Evolutionary conservation across 2,113 vertebrate genomes (phyloP), one percentile per base, ranked within the genome.

Genomic region (Empidonax alnorum): DNA sequence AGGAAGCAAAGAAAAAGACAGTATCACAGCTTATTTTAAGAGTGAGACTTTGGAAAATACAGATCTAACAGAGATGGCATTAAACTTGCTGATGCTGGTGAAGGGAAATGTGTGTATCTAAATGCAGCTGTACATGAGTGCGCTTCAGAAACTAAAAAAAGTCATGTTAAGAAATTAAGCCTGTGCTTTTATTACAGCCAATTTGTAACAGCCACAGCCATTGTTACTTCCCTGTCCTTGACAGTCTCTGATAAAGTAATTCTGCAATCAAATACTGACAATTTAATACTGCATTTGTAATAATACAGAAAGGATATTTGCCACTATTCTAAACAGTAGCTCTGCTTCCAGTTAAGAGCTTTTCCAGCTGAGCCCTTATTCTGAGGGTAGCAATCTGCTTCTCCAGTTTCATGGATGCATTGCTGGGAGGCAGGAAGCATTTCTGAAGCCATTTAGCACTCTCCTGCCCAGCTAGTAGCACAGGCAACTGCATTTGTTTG

Each of bases 401-500:
- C 28, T 44, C 44, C 24, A 16, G 25, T 52, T 72, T 49, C 6
- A 14, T 7, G 37, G 37, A 33, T 28, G 47, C 18, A 9, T 8
- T 75, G n/a, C 39, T 56, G 3, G 8, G 39, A 52, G 47, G 31
- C n/a, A 66, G 20, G 15, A 90, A 2, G 41, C 14, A 74, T 63
- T 88, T 91, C 13, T 69, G 66, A 82, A 94, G 78, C 22, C 61
- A 31, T 1, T 27, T 3, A 68, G 59, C 30, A 33, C 39, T 46
- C 53, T 92, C 49, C 65, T 58, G 42, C 42, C 28, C 49, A 47
- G 53, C 62, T 39, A 67, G n/a, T 11, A 87, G 58, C 44, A 78
- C 14, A 84, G 52, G 28, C 79, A 87, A 93, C 41, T 68, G 53
- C 19, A 61, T 65, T 72, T 90, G 82, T 96, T 94, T 90, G 42